Conservation (phyloP, 2,797 vertebrate genomes). For the Cetoscarus ocellatus region DNA sequence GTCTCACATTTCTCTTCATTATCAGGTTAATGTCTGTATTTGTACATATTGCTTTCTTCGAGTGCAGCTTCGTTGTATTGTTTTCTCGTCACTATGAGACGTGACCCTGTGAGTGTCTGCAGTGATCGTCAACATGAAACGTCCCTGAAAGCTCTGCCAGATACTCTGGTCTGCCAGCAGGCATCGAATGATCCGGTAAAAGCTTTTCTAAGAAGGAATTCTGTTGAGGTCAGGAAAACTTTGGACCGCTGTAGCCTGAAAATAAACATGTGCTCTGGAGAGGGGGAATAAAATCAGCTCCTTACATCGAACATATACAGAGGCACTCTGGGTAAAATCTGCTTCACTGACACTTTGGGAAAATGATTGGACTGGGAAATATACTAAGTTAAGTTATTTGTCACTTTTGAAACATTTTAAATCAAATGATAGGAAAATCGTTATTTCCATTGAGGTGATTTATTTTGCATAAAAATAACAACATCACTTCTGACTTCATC, state of each 20-base stretch:
- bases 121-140: constrained; percentile 31
- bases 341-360: neutral
- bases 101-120: constrained; percentile 24
- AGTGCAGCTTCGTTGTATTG: neutral
- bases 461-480: too few relatives aligned
- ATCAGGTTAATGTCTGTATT: neutral
- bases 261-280: constrained; percentile 41
- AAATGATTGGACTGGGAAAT: too few relatives aligned
- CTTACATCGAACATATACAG: neutral
- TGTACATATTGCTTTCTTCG: neutral
- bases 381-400: too few relatives aligned
- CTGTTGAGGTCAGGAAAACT: constrained; percentile 51
- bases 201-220: constrained; percentile 58
- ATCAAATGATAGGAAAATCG: too few relatives aligned
- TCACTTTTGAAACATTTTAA: too few relatives aligned
- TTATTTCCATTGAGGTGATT: too few relatives aligned
- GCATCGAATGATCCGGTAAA: constrained; percentile 31
- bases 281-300: neutral
- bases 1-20: neutral
- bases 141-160: constrained; percentile 44
- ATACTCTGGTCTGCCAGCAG: constrained; percentile 49
- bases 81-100: constrained; percentile 16
- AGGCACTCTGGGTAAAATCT: neutral
- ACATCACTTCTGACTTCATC: too few relatives aligned
- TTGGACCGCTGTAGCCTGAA: constrained; percentile 65